Base-by-base conservation (phyloP, 1,140 invertebrate species). In the Heliconius hermathena region DNA sequence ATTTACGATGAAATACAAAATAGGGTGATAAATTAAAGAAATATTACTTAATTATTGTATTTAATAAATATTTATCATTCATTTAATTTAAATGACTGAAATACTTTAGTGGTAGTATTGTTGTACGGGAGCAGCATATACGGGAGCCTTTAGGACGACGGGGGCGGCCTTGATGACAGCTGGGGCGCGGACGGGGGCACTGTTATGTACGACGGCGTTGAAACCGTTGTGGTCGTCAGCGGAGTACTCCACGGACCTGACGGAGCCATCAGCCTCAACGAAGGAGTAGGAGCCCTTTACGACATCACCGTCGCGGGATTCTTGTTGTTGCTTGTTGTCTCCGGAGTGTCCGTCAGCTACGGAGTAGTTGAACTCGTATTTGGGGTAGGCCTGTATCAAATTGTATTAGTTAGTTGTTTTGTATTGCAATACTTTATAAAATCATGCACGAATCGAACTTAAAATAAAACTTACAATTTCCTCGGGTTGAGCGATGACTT, bases 311-410 rank as follows among this genome's bases (percentile, higher is more conserved):
- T 26, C 26, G 26, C 26, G 26, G 26, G 26, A 26, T 26, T 26
- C 26, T 26, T 26, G 26, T 26, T 26, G 26, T 26, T 26, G 26
- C 26, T 26, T 26, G 26, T 26, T 26, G 26, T 26, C 26, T 95
- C 38, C 88, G 80, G 95, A 96, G 70, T 38, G 38, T 38, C 95
- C 95, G 81, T 96, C 95, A 36, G 95, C 92, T 82, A 95, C 95
- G 41, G 94, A 95, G 91, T 96, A 96, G 26, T 41, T 41, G 92
- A 90, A 84, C 95, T 95, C 88, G 95, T 94, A 26, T 85, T 85
- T 81, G 70, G 85, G 86, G 76, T 93, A 88, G 16, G 90, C 89
- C 83, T 94, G 87, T 20, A n/a, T 1, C 6, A 0, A 57, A 18
- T 57, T 22, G 4, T n/a, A 22, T 16, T n/a, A n/a, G 18, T 57